These are phyloP conservation scores for Pseudorhombus dupliciocellatus DNA, from an alignment of 2,113 vertebrate genomes.

Conservation along the genomic window DNA sequence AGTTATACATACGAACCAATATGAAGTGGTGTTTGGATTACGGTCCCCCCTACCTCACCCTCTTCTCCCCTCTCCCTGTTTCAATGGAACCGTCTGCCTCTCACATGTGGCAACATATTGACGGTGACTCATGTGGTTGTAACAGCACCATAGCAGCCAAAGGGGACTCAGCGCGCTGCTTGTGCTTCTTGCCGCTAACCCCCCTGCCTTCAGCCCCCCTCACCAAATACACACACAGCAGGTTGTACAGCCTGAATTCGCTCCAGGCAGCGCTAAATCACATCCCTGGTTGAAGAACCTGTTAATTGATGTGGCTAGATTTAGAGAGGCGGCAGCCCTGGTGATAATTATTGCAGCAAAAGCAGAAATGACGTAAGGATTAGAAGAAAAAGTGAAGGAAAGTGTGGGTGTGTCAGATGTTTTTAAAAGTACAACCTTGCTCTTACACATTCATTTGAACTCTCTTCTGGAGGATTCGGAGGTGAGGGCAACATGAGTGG, in stretches of 20 bases:
- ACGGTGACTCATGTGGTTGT: slow-evolving; percentile 64
- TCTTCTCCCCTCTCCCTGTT: not conserved
- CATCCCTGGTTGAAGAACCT: slow-evolving; percentile 34
- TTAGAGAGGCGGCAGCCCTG: slow-evolving; percentile 26
- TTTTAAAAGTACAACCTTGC: slow-evolving; percentile 7
- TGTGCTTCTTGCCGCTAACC: slow-evolving; percentile 33
- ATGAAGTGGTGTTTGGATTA: not conserved
- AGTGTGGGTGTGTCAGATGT: not conserved
- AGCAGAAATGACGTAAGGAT: not conserved
- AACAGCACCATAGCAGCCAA: slow-evolving; percentile 59
- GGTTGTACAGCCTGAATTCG: slow-evolving; percentile 22
- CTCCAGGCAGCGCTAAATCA: slow-evolving; percentile 28
- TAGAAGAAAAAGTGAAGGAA: not conserved
- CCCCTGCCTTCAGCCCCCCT: slow-evolving; percentile 3
- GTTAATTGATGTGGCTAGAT: slow-evolving; percentile 50
- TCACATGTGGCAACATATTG: slow-evolving; percentile 51
- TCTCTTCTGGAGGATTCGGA: slow-evolving; percentile 22
- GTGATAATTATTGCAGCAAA: slow-evolving; percentile 44
- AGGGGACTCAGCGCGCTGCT: slow-evolving; percentile 53
- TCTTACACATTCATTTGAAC: slow-evolving; percentile 1
- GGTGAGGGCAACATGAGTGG: slow-evolving; percentile 25
- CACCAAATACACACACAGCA: slow-evolving; percentile 14
- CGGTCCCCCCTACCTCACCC: not conserved
- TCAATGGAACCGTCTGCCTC: slow-evolving; percentile 10
- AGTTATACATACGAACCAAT: not conserved